Evolutionary conservation across 2,888 invertebrate genomes (phyloP), one percentile per base, ranked within the genome.

Genomic region (Pollenia labialis): DNA sequence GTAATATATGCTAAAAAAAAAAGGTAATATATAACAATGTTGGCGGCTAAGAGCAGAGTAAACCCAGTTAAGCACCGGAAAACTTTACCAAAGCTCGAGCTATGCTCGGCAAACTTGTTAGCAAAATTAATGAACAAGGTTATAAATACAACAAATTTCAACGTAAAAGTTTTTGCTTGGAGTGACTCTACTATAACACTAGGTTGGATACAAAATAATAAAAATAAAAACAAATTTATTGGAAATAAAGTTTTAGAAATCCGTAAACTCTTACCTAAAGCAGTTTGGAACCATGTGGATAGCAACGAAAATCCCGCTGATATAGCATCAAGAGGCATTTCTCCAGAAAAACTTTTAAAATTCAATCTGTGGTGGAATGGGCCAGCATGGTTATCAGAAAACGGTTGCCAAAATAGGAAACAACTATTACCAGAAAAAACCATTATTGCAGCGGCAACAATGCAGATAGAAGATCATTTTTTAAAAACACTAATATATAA

Each of bases 321-420:
- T 54, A 16, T 54, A 12, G 54, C 54, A 54, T 54, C 54, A 54
- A 54, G 54, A 54, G 54, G 54, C n/a, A 54, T 54, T 54, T 54
- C 54, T 54, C 16, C 12, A 54, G n/a, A 54, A 54, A 54, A 54
- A 54, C 54, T 54, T 12, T n/a, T 54, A 12, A 9, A 54, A 54
- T 16, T 12, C 14, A 12, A 54, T 9, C 8, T 54, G 54, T 54
- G 14, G 54, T 54, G 54, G 12, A 54, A 54, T 16, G 54, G 54
- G 12, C 54, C 54, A n/a, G n/a, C 7, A 54, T 54, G 54, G 54
- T 16, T 54, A 54, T 54, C 16, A 14, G 16, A 54, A 54, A 54
- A n/a, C 16, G 54, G 14, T 9, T 16, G 14, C 10, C 54, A 54
- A 54, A 54, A 9, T 16, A 46, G 9, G 12, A n/a, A 54, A 54